A percentile compares a stretch with the other conserved stretches of the same genome.
Evolutionary conservation across 2,888 invertebrate species (phyloP).

Genomic region (Andrena chrysosceles): DNA sequence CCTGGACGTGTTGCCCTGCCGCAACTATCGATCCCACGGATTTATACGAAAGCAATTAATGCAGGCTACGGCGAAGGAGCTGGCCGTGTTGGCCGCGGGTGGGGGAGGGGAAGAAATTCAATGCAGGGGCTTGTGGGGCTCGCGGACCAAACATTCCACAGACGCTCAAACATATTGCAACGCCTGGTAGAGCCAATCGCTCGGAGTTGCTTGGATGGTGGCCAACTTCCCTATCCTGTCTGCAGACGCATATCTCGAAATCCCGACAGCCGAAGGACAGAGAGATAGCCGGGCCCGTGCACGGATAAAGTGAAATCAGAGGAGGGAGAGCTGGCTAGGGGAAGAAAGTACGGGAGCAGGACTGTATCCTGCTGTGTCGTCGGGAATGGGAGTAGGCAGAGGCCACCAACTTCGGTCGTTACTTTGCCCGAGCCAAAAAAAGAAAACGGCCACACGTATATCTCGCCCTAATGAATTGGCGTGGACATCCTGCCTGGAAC

Average conservation of each 20-base stretch:
- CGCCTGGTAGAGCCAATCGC: constrained; percentile 77
- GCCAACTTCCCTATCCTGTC: constrained; percentile 79
- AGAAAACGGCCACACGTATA: constrained; percentile 37
- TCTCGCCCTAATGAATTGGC: constrained; percentile 64
- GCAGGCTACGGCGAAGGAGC: constrained; percentile 48
- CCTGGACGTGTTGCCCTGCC: neutral
- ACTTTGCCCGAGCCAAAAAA: constrained; percentile 63
- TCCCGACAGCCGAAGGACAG: constrained; percentile 46
- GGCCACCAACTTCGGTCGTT: constrained; percentile 80
- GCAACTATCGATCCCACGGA: constrained; percentile 54
- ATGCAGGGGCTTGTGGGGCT: constrained; percentile 54
- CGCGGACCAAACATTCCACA: constrained; percentile 72
- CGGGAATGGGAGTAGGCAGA: constrained; percentile 58
- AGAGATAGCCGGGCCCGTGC: constrained; percentile 15
- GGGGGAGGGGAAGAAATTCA: constrained; percentile 52
- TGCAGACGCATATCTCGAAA: constrained; percentile 74
- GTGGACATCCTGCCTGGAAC: constrained; percentile 48
- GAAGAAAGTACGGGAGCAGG: constrained; percentile 26
- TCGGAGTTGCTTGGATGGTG: constrained; percentile 80
- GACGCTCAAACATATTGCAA: constrained; percentile 70
- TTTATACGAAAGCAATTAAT: constrained; percentile 76
- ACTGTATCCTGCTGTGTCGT: constrained; percentile 42
- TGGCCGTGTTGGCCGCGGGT: neutral
- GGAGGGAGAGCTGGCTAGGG: neutral
- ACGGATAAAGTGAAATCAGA: constrained; percentile 32